A percentile compares a stretch with the other conserved stretches of the same genome.
phyloP scores from a whole-genome alignment of 2,888 invertebrate species.

The Graphium colonna region DNA sequence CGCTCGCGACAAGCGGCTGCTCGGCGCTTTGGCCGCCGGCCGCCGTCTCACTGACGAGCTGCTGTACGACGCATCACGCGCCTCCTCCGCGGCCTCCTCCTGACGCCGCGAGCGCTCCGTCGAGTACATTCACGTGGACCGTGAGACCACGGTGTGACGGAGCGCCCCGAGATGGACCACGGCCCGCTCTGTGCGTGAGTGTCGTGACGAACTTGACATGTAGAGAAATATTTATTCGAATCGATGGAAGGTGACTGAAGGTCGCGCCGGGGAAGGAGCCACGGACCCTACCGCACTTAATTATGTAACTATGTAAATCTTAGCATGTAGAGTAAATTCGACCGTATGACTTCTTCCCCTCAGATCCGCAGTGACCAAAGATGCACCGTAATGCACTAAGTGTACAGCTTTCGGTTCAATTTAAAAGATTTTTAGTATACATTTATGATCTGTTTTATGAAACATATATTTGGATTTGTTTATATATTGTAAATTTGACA shows the following conservation, averaged over 20 bases:
- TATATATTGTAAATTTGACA: conserved; percentile 2
- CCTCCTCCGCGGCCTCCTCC: conserved; percentile 82
- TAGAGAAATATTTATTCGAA: conserved; percentile 21
- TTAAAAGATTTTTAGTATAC: conserved; percentile 3
- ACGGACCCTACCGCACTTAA: background rate
- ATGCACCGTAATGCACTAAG: background rate
- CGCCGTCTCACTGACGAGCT: conserved; percentile 85
- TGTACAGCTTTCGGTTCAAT: conserved; percentile 12
- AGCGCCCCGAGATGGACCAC: conserved; percentile 35
- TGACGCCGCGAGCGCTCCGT: conserved; percentile 95
- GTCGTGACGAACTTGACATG: conserved; percentile 5
- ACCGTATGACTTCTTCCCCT: background rate
- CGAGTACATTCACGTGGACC: conserved; percentile 95
- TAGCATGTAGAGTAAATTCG: conserved; percentile 4
- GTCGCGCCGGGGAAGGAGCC: conserved; percentile 12
- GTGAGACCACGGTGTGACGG: conserved; percentile 94
- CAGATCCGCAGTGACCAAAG: background rate
- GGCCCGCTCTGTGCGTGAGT: conserved; percentile 14
- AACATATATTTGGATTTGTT: conserved; percentile 9
- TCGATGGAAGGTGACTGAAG: conserved; percentile 3
- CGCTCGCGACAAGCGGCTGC: conserved; percentile 81
- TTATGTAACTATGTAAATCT: conserved; percentile 18
- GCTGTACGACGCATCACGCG: conserved; percentile 81
- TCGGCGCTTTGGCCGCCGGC: conserved; percentile 79
- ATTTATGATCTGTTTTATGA: conserved; percentile 1